Base-by-base conservation (phyloP, 1,140 invertebrate genomes). In the Steinernema feltiae region DNA sequence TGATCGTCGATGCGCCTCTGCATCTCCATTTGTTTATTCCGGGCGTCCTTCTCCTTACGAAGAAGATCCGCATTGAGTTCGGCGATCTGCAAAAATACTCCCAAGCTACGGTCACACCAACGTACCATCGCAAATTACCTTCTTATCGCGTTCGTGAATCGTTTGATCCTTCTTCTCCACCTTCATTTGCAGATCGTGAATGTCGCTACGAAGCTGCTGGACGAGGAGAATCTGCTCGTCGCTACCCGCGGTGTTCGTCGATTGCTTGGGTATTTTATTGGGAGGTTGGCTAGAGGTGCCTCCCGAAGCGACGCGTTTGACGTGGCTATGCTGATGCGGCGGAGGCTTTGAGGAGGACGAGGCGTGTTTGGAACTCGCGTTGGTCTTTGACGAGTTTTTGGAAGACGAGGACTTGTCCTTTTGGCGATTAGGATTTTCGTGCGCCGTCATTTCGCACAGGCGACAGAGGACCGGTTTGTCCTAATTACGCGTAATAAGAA, bases 381-480 rank as follows among this genome's bases (percentile, higher is more conserved):
- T n/a, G 1, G 75, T 15, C 41, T 15, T 18, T 7, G 75, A 46
- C 78, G 76, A 32, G 7, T 79, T 15, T 35, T 71, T 30, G 0
- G 77, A 79, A 21, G 27, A 21, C n/a, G 30, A 35, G 46, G 53
- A 30, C 15, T 63, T 63, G 15, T 63, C 24, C 53, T 63, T 63
- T 27, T 63, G 7, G 3, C 24, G 15, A 15, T 63, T 7, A 3
- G 7, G 53, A 7, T 63, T 63, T 3, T 12, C 53, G 53, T 63
- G 7, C 12, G 15, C 53, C 18, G 24, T 12, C 53, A 69, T 48
- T 17, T 70, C 27, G 32, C 82, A 80, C 18, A 78, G 69, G 48
- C 82, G 82, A 70, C 79, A 75, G 17, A 79, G 69, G 53, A 82
- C 48, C 7, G 24, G 69, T 32, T 82, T 79, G 21, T 79, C 29